Evolutionary conservation across 2,113 vertebrate genomes (phyloP).

Genomic region (Andinoacara biseriatus): DNA sequence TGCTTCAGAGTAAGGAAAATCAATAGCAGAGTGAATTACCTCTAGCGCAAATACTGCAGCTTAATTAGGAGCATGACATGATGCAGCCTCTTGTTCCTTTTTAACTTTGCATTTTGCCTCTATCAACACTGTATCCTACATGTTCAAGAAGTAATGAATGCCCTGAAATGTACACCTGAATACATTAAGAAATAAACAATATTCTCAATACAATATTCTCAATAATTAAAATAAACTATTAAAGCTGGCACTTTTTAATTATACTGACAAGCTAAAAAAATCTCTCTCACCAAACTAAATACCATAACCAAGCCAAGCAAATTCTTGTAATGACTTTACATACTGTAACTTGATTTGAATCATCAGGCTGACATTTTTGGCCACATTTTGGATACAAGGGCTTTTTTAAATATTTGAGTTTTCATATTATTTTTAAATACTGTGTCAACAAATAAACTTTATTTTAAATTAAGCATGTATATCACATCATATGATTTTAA

Average conservation of each 20-base stretch:
- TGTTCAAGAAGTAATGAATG: background rate
- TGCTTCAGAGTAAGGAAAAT: constrained; percentile 32
- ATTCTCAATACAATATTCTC: background rate
- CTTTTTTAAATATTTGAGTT: too few relatives aligned
- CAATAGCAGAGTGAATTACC: constrained; percentile 46
- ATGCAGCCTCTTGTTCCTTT: constrained; percentile 3
- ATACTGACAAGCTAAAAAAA: background rate
- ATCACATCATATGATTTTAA: background rate
- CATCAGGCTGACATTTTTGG: background rate
- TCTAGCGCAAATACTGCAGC: constrained; percentile 24
- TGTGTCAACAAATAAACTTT: background rate
- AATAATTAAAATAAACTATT: background rate
- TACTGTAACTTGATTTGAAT: background rate
- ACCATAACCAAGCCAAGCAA: background rate
- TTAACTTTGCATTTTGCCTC: background rate
- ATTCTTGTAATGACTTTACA: background rate
- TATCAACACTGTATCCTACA: background rate
- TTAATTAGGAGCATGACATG: constrained; percentile 23
- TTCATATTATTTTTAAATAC: background rate
- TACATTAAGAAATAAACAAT: background rate
- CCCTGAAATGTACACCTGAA: background rate
- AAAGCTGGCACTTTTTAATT: background rate
- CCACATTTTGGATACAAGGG: background rate
- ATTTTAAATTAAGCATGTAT: too few relatives aligned
- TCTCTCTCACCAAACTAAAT: background rate